A percentile compares a stretch with the other conserved stretches of the same genome.
Evolutionary conservation across 2,888 invertebrate species (phyloP).

Genomic region (Andrena flavipes): DNA sequence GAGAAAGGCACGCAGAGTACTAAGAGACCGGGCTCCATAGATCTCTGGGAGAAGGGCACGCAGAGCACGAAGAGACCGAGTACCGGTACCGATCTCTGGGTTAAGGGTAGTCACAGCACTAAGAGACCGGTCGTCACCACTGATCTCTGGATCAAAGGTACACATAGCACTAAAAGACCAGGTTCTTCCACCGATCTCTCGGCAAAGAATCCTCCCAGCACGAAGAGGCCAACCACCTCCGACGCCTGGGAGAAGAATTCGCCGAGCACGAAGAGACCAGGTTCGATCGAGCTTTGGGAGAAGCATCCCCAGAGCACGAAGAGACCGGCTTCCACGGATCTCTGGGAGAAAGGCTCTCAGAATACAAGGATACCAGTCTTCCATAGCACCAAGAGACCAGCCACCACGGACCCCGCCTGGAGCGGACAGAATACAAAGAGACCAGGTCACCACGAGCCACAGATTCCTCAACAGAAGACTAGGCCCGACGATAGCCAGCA

Average conservation of each 20-base stretch:
- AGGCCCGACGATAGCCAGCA: constrained; percentile 63
- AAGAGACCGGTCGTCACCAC: constrained; percentile 1
- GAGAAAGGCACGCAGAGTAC: constrained; percentile 28
- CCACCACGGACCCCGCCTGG: too few species aligned
- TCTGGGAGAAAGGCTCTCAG: constrained; percentile 56
- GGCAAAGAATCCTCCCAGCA: constrained; percentile 47
- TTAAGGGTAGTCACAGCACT: constrained; percentile 38
- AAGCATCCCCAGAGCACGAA: constrained; percentile 40
- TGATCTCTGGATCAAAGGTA: constrained; percentile 13
- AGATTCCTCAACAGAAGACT: constrained; percentile 66
- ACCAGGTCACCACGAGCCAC: constrained; percentile 49
- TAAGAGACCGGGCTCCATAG: constrained; percentile 13
- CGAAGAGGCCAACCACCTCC: constrained; percentile 28
- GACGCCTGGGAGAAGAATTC: constrained; percentile 59
- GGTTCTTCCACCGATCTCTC: constrained; percentile 38
- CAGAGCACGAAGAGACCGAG: constrained; percentile 26
- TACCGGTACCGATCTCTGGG: constrained; percentile 44
- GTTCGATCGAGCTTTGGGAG: constrained; percentile 58
- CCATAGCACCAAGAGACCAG: constrained; percentile 57
- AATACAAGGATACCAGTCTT: constrained; percentile 17
- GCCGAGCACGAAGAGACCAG: constrained; percentile 36
- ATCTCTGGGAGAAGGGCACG: constrained; percentile 18
- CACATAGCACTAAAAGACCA: constrained; percentile 28
- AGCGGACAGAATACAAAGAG: constrained; percentile 42
- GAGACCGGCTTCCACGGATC: constrained; percentile 35